These are phyloP conservation scores for Probaryconus sp. DNA, from an alignment of 1,140 invertebrate genomes.

Conservation along the genomic window DNA sequence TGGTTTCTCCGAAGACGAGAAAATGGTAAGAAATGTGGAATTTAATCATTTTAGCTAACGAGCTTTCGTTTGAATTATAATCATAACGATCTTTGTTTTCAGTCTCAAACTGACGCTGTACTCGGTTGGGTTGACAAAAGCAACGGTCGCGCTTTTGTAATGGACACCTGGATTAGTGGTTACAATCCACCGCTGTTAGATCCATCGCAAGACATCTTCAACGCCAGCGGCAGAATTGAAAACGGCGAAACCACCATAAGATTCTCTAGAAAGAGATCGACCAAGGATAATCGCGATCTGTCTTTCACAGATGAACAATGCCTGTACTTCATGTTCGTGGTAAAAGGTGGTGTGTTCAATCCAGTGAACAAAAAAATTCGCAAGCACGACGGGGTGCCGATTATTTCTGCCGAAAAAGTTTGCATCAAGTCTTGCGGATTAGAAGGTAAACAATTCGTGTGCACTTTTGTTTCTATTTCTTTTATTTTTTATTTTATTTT, in stretches of 20 bases:
- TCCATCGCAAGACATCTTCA: conserved; percentile 85
- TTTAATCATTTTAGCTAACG: conserved; percentile 21
- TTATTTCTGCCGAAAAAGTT: conserved; percentile 87
- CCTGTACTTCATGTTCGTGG: conserved; percentile 92
- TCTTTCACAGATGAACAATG: conserved; percentile 90
- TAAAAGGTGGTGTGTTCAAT: conserved; percentile 90
- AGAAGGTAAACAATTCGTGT: conserved; percentile 78
- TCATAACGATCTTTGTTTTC: too few species aligned
- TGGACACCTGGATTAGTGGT: conserved; percentile 92
- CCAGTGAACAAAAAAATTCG: conserved; percentile 90
- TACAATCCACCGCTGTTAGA: conserved; percentile 89
- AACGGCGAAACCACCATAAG: conserved; percentile 89
- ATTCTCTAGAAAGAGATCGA: conserved; percentile 88
- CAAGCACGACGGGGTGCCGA: conserved; percentile 88
- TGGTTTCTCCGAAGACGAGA: conserved; percentile 91
- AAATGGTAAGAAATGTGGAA: conserved; percentile 83
- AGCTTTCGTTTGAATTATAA: too few species aligned
- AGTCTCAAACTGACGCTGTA: conserved; percentile 90
- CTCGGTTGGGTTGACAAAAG: conserved; percentile 91
- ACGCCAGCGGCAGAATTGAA: conserved; percentile 83
- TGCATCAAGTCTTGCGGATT: conserved; percentile 88
- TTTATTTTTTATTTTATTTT: conserved; percentile 1
- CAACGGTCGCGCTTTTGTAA: conserved; percentile 87
- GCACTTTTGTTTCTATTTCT: background rate
- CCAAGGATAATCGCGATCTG: conserved; percentile 87